Conservation (phyloP, 2,113 vertebrate genomes). For the Tapirus terrestris region DNA sequence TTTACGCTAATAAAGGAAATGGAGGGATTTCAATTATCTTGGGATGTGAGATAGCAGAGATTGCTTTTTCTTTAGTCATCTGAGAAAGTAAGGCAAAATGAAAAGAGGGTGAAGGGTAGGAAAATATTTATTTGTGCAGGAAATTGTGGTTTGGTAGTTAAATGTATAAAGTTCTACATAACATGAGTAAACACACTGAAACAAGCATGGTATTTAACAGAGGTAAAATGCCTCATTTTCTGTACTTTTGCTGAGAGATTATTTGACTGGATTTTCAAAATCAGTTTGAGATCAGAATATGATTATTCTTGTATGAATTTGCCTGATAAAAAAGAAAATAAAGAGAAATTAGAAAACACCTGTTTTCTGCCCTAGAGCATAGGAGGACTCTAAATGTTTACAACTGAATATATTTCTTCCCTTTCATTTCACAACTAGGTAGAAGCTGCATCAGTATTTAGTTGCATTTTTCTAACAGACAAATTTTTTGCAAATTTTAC, state of each 20-base stretch:
- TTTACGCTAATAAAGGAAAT: background rate
- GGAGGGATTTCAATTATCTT: background rate
- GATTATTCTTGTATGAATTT: background rate
- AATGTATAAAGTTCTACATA: background rate
- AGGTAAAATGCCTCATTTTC: background rate
- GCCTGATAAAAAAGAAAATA: background rate
- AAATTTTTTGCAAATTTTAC: background rate
- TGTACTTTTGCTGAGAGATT: background rate
- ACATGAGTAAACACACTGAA: background rate
- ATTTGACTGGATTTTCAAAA: background rate
- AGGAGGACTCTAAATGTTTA: background rate
- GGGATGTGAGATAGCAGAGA: background rate
- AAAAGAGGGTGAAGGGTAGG: background rate
- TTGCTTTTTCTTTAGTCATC: background rate
- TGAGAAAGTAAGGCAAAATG: background rate
- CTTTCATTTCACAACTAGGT: background rate
- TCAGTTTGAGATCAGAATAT: background rate
- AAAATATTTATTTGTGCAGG: background rate
- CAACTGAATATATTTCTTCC: background rate
- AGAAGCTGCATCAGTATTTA: background rate
- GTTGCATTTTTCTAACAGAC: background rate
- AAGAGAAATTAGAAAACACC: background rate
- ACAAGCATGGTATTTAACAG: background rate
- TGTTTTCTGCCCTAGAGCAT: background rate
- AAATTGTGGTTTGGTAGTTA: background rate